Conservation (phyloP, 2,113 vertebrate genomes). For the Xyliphius kryptos region DNA sequence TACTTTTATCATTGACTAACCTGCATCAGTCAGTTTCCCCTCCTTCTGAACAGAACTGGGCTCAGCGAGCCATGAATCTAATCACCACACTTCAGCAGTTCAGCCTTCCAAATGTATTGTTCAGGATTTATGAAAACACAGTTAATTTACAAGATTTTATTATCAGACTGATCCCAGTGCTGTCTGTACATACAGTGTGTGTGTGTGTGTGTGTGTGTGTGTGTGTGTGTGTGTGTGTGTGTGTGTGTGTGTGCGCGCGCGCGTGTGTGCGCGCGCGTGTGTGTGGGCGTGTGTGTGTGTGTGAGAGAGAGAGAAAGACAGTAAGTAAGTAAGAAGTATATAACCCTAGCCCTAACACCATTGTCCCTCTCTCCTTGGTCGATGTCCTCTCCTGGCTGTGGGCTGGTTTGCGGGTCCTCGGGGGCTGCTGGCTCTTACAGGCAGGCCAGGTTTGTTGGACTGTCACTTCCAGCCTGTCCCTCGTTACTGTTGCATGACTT, state of each 20-base stretch:
- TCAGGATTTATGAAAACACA: not conserved
- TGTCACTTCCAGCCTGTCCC: slow-evolving; percentile 37
- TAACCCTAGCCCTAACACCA: slow-evolving; percentile 52
- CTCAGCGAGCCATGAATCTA: slow-evolving; percentile 25
- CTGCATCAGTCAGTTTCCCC: slow-evolving; percentile 17
- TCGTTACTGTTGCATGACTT: slow-evolving; percentile 42
- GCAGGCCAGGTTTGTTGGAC: slow-evolving; percentile 71
- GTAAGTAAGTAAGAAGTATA: slow-evolving; percentile 22
- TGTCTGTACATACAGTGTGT: slow-evolving; percentile 18
- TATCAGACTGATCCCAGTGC: slow-evolving; percentile 26
- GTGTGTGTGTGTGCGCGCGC: not conserved
- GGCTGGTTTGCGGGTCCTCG: slow-evolving; percentile 46
- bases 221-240: too few species aligned
- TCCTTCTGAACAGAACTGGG: slow-evolving; percentile 23
- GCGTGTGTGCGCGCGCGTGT: slow-evolving; percentile 1
- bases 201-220: slow-evolving; percentile 1
- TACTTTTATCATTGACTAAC: slow-evolving; percentile 13
- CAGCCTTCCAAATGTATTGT: not conserved
- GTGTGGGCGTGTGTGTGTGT: slow-evolving; percentile 24
- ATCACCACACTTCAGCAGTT: not conserved
- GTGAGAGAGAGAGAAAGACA: slow-evolving; percentile 1
- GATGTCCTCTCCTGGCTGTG: slow-evolving; percentile 49
- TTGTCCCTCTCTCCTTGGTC: slow-evolving; percentile 61
- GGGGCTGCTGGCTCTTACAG: slow-evolving; percentile 63
- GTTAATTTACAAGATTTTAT: not conserved